A percentile compares a stretch with the other conserved stretches of the same genome.
phyloP scores from a whole-genome alignment of 2,113 vertebrate species.

The Zosterops hypoxanthus region DNA sequence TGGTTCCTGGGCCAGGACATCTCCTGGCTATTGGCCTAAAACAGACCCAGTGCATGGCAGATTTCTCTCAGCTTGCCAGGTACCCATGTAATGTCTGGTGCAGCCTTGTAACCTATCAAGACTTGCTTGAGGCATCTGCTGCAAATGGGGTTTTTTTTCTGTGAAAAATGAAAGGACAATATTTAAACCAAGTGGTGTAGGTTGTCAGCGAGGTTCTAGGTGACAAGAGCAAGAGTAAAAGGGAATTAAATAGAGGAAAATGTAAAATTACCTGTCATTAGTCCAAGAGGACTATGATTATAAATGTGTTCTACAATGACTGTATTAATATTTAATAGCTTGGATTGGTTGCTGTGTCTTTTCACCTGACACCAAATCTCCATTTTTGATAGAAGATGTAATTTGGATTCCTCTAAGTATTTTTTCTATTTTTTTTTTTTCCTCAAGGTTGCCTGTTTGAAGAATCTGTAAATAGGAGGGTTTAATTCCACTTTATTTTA shows the following conservation, averaged over 20 bases:
- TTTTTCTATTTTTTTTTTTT: background rate
- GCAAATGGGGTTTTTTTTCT: background rate
- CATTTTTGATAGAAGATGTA: background rate
- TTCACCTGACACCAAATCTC: background rate
- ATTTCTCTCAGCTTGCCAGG: background rate
- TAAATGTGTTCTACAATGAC: background rate
- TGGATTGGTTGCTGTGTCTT: background rate
- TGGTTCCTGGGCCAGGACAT: background rate
- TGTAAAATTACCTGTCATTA: background rate
- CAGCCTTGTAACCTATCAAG: background rate
- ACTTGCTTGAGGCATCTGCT: background rate
- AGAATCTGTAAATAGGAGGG: background rate
- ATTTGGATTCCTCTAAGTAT: background rate
- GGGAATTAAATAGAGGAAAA: background rate
- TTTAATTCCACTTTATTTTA: background rate
- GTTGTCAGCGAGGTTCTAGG: background rate
- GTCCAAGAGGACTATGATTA: background rate
- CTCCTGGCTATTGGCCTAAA: constrained; percentile 25
- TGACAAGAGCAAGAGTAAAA: background rate
- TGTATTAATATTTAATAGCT: background rate
- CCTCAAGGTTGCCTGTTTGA: background rate
- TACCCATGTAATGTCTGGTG: background rate
- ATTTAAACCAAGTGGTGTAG: background rate
- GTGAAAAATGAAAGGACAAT: background rate
- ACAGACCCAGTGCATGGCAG: background rate